Percentiles rank a stretch among this genome's conserved stretches.
Evolutionary conservation across 2,888 invertebrate genomes (phyloP).

Genomic region (Cephonodes hylas): DNA sequence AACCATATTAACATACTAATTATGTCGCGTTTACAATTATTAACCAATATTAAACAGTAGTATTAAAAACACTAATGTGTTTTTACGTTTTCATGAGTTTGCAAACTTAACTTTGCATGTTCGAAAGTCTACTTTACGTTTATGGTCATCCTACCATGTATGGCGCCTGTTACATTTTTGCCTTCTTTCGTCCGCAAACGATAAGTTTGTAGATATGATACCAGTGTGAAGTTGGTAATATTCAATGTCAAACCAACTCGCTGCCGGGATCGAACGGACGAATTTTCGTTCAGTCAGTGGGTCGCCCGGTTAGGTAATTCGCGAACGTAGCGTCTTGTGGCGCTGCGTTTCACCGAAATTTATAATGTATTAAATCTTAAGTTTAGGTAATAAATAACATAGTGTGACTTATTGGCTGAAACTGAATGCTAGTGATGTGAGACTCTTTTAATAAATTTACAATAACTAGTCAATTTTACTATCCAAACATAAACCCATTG

Average conservation of each 20-base stretch:
- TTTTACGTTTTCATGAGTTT: neutral
- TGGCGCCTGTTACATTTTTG: neutral
- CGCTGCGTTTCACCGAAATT: constrained; percentile 30
- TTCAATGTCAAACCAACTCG: constrained; percentile 43
- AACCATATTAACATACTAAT: neutral
- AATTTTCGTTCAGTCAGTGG: constrained; percentile 46
- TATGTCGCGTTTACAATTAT: neutral
- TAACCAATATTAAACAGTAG: neutral
- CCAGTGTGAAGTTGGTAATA: constrained; percentile 35
- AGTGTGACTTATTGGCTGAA: constrained; percentile 29
- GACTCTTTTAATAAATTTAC: constrained; percentile 11
- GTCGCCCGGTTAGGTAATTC: constrained; percentile 39
- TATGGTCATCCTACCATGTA: neutral
- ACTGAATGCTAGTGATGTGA: constrained; percentile 18
- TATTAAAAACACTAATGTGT: neutral
- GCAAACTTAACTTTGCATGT: neutral
- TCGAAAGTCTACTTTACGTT: neutral
- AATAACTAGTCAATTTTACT: constrained; percentile 13
- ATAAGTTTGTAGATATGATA: neutral
- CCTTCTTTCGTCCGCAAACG: neutral
- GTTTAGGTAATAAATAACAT: constrained; percentile 30
- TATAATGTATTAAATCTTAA: constrained; percentile 39
- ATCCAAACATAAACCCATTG: constrained; percentile 17
- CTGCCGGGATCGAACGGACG: constrained; percentile 52
- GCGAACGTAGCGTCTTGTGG: constrained; percentile 29